Percentiles rank a stretch among this genome's conserved stretches.
Evolutionary conservation across 2,797 vertebrate genomes (phyloP).

Genomic region (Erpetoichthys calabaricus): DNA sequence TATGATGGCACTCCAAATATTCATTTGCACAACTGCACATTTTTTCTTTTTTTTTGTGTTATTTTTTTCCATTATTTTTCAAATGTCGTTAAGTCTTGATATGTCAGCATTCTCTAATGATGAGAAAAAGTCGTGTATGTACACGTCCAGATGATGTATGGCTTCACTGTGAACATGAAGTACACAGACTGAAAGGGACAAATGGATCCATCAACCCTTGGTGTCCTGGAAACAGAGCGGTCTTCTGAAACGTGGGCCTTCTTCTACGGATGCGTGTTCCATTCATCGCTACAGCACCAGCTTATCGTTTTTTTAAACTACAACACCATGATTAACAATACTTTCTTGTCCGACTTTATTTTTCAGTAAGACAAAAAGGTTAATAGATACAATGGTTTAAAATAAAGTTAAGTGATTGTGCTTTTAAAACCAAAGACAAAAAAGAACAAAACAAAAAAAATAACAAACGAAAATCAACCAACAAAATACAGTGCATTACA

Average conservation of each 20-base stretch:
- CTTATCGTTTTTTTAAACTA: constrained; percentile 66
- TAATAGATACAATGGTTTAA: constrained; percentile 99
- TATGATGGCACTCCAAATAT: constrained; percentile 11
- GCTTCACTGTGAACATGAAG: background rate
- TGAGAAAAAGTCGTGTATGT: constrained; percentile 8
- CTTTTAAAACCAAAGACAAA: constrained; percentile 98
- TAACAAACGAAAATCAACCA: constrained; percentile 28
- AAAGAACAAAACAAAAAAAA: constrained; percentile 50
- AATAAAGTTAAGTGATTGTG: constrained; percentile 99
- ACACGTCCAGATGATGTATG: constrained; percentile 2
- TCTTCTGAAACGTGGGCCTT: background rate
- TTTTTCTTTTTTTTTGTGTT: constrained; percentile 4
- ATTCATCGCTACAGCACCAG: constrained; percentile 38
- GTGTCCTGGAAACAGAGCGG: background rate
- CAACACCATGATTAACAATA: constrained; percentile 81
- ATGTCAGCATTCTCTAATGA: constrained; percentile 5
- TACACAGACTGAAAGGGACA: background rate
- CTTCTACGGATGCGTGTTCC: background rate
- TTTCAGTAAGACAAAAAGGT: constrained; percentile 89
- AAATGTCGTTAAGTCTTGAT: constrained; percentile 43
- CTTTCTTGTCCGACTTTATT: constrained; percentile 69
- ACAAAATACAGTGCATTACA: constrained; percentile 92
- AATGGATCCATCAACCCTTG: background rate
- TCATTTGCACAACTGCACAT: background rate
- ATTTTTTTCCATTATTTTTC: constrained; percentile 33